A percentile compares a stretch with the other conserved stretches of the same genome.
Conservation (phyloP, 1,140 invertebrate genomes). For the Hylaeus anthracinus region DNA sequence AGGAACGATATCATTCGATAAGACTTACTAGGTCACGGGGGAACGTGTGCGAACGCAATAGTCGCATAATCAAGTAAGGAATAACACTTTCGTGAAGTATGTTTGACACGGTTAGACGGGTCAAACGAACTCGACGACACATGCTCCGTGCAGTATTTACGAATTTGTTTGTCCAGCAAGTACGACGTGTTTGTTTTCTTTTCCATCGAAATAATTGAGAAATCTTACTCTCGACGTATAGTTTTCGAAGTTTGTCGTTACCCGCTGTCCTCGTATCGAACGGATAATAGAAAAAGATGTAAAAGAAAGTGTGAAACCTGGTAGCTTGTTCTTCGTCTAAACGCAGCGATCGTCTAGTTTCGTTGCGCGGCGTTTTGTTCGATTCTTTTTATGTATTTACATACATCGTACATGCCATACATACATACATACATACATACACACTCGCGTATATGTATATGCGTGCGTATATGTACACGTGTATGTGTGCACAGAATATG, state of each 20-base stretch:
- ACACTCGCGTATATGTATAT: constrained; percentile 17
- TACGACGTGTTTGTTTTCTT: constrained; percentile 1
- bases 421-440: constrained; percentile 8
- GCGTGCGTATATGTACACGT: not conserved
- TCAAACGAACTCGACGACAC: constrained; percentile 54
- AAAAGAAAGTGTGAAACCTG: not conserved
- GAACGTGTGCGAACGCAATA: no score
- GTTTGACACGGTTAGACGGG: not conserved
- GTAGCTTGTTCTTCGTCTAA: no score
- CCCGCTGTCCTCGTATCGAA: not conserved
- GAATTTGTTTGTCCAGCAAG: not conserved
- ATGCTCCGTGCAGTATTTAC: constrained; percentile 70
- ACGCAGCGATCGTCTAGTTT: not conserved
- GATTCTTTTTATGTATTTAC: not conserved
- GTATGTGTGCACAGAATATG: not conserved
- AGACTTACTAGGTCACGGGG: no score
- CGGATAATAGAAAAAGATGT: not conserved
- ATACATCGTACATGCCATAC: constrained; percentile 27
- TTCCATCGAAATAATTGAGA: not conserved
- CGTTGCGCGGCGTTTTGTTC: not conserved
- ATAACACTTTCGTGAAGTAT: not conserved
- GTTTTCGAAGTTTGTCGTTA: not conserved
- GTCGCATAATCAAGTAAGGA: not conserved
- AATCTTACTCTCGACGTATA: not conserved
- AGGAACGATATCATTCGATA: not conserved